A percentile compares a stretch with the other conserved stretches of the same genome.
Evolutionary conservation across 2,888 invertebrate genomes (phyloP).

Genomic region (Dryobota labecula): DNA sequence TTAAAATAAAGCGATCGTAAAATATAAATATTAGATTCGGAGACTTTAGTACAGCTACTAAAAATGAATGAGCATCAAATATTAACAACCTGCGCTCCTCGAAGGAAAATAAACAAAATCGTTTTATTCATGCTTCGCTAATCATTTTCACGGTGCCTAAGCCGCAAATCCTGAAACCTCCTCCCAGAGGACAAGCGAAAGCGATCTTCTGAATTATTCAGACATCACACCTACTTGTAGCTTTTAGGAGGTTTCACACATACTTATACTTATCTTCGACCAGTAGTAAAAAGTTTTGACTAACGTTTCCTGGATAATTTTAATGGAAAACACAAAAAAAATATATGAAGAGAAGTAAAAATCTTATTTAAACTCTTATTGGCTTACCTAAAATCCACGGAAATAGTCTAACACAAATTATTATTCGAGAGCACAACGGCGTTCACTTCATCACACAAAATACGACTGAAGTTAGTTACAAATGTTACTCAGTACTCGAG

Average conservation of each 20-base stretch:
- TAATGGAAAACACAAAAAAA: too few species aligned
- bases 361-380: too few species aligned
- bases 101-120: constrained; percentile 55
- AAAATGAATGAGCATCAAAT: constrained; percentile 54
- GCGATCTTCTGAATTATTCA: constrained; percentile 42
- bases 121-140: constrained; percentile 57
- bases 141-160: constrained; percentile 56
- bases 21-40: constrained; percentile 48
- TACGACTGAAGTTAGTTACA: too few species aligned
- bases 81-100: constrained; percentile 39
- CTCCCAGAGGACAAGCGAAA: constrained; percentile 39
- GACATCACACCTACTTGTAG: constrained; percentile 21
- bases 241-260: background rate
- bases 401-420: too few species aligned
- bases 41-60: constrained; percentile 52
- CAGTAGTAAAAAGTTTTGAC: too few species aligned
- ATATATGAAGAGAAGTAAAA: too few species aligned
- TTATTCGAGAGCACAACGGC: too few species aligned
- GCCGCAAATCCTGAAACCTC: constrained; percentile 48
- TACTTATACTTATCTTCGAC: background rate
- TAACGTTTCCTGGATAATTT: too few species aligned
- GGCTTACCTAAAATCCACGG: too few species aligned
- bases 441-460: too few species aligned
- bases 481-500: too few species aligned
- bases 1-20: constrained; percentile 46